Percentiles rank a stretch among this genome's conserved stretches.
These are phyloP conservation scores for Syngnathus typhle DNA, from an alignment of 2,113 vertebrate genomes.

Conservation along the genomic window DNA sequence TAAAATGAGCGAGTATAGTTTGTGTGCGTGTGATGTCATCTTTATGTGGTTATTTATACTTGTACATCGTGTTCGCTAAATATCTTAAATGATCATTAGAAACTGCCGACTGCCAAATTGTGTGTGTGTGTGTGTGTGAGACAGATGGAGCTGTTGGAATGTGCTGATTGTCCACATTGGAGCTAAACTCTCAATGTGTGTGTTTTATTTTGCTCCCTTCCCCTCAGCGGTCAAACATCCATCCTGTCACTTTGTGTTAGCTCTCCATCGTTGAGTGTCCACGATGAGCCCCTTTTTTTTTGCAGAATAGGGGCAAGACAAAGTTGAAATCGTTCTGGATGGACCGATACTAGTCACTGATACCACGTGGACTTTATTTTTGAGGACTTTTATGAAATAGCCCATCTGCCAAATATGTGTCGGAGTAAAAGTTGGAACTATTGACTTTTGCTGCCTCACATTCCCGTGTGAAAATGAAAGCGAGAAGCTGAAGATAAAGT, in stretches of 20 bases:
- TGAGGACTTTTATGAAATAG: no score
- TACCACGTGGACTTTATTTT: no score
- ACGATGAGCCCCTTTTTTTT: neutral
- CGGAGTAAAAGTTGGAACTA: conserved; percentile 34
- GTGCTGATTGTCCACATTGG: conserved; percentile 42
- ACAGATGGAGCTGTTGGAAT: conserved; percentile 24
- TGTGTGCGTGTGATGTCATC: neutral
- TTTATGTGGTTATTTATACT: neutral
- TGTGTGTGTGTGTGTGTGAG: conserved; percentile 10
- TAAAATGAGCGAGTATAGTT: neutral
- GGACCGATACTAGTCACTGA: neutral
- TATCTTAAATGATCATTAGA: no score
- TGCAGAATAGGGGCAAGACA: neutral
- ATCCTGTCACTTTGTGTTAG: conserved; percentile 32
- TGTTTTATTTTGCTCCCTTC: conserved; percentile 29
- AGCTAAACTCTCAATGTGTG: conserved; percentile 25
- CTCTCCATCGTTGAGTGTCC: neutral
- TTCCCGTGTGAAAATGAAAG: conserved; percentile 47
- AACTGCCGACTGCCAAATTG: neutral
- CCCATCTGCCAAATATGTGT: conserved; percentile 36
- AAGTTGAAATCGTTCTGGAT: neutral
- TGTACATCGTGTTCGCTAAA: no score
- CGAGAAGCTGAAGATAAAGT: conserved; percentile 1
- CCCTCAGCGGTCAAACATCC: conserved; percentile 19
- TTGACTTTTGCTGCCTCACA: conserved; percentile 39